Base-by-base conservation (phyloP, 2,888 invertebrate genomes). In the Imbricaverruca yamaguchii region DNA sequence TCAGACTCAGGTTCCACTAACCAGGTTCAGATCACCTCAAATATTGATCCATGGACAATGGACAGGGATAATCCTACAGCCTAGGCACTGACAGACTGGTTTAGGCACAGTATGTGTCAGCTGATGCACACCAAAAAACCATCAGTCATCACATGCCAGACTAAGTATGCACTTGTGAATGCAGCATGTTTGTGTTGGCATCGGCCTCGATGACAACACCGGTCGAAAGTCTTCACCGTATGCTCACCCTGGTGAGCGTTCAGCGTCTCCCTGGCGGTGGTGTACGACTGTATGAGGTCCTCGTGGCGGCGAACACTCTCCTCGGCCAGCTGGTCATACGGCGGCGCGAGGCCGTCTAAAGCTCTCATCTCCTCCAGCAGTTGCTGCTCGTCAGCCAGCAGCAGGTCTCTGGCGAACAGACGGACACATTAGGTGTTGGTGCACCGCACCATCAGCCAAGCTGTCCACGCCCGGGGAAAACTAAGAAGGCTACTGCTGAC, bases 331-430 rank as follows among this genome's bases (percentile, higher is more conserved):
- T 91, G 91, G 84, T 94, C 93, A 94, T 94, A 96, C 21, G 93
- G 93, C 81, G 93, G 93, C 57, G 92, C 90, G 81, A 96, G 89
- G 87, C 96, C 94, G 0, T 96, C 96, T 88, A 97, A 92, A 1
- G 95, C 94, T 18, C 95, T 91, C 59, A 97, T 91, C 87, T 95
- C 94, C 87, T 95, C 94, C 56, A 97, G 89, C 74, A 94, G 89
- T 85, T 94, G 94, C 86, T 94, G 95, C 86, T 97, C 97, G 84
- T 96, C 93, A 85, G 93, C 91, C 83, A 97, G 95, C 92, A 94
- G 97, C 82, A 97, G 91, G 80, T 93, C 93, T 83, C 95, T 96
- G 85, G 77, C 87, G 87, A 83, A 83, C 80, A 80, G 81, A 80
- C 82, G 23, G 2, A 56, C 11, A 81, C 23, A 4, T 13, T 39